These are phyloP conservation scores for Zeuzera pyrina DNA, from an alignment of 2,888 invertebrate species.

Conservation along the genomic window DNA sequence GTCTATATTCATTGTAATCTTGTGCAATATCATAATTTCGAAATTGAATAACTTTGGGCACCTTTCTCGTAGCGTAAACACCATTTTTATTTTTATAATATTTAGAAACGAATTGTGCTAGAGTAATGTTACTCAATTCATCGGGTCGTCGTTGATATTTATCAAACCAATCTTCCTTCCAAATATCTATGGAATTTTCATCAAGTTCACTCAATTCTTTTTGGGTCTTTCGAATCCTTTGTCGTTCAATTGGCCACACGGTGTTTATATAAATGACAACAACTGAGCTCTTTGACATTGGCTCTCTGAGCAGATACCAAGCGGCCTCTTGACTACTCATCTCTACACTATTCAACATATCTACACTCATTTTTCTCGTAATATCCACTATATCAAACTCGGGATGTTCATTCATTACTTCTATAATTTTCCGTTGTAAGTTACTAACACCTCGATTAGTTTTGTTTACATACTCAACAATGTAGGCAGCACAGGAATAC, in stretches of 20 bases:
- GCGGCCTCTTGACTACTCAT: conserved; percentile 38
- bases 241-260: conserved; percentile 30
- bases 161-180: conserved; percentile 42
- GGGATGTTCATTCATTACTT: conserved; percentile 24
- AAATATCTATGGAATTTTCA: conserved; percentile 33
- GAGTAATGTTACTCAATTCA: conserved; percentile 25
- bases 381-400: conserved; percentile 22
- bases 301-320: conserved; percentile 21
- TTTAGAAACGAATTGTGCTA: conserved; percentile 39
- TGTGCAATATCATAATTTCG: conserved; percentile 31
- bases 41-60: conserved; percentile 29
- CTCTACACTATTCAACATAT: conserved; percentile 20
- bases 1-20: conserved; percentile 27
- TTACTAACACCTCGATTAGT: conserved; percentile 30
- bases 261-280: conserved; percentile 21
- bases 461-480: conserved; percentile 46
- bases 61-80: conserved; percentile 18
- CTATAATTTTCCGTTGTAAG: conserved; percentile 28
- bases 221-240: conserved; percentile 29
- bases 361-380: conserved; percentile 19
- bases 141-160: conserved; percentile 40
- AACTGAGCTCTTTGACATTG: conserved; percentile 16
- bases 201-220: conserved; percentile 28
- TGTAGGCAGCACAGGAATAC: conserved; percentile 40
- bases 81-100: conserved; percentile 20